Evolutionary conservation across 2,113 vertebrate genomes (phyloP).

Genomic region (Dermatemys mawii): DNA sequence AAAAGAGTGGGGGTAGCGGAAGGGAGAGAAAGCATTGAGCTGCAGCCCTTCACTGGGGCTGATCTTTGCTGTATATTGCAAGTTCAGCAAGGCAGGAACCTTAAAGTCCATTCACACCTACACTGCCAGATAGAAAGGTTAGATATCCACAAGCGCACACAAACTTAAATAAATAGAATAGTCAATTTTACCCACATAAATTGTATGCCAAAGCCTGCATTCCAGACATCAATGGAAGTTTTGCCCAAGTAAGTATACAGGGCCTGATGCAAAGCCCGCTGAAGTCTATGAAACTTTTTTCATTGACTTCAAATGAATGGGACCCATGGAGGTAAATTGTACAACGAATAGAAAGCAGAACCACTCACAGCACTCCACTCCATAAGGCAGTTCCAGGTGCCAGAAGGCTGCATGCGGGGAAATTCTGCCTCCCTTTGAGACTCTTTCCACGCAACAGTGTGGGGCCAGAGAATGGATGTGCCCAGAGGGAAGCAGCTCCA

Average conservation of each 20-base stretch:
- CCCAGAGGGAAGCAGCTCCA: too few species aligned
- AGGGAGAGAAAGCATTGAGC: background rate
- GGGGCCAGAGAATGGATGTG: too few species aligned
- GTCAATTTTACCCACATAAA: background rate
- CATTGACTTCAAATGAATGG: background rate
- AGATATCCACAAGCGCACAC: too few species aligned
- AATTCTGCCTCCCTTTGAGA: background rate
- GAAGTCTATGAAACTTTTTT: background rate
- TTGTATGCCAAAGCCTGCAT: background rate
- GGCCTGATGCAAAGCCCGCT: too few species aligned
- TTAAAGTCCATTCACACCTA: background rate
- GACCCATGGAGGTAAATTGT: too few species aligned
- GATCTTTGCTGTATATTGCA: background rate
- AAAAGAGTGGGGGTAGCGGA: accelerated
- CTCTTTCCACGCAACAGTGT: too few species aligned
- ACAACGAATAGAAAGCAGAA: background rate
- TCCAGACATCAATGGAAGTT: background rate
- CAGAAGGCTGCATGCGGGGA: background rate
- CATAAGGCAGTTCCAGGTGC: background rate
- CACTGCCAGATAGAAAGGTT: too few species aligned
- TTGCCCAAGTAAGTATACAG: background rate
- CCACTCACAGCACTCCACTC: background rate
- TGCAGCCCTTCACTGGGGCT: background rate
- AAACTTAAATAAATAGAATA: too few species aligned
- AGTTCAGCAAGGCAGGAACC: background rate